phyloP scores from a whole-genome alignment of 2,888 invertebrate genomes.

The Anagyrus pseudococci region DNA sequence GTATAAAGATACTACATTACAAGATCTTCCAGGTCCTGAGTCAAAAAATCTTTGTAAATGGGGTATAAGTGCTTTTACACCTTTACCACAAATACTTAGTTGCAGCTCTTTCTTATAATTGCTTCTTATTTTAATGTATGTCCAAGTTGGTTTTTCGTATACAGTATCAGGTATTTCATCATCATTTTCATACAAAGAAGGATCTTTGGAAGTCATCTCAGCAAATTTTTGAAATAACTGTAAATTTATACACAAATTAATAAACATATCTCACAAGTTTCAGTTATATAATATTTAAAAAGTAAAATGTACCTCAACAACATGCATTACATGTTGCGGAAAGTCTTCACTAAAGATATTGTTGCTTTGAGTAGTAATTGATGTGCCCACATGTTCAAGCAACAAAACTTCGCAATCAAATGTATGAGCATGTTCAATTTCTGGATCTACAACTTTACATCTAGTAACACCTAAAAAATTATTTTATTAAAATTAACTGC shows the following conservation, averaged over 20 bases:
- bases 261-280: neutral
- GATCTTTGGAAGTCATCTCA: neutral
- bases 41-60: constrained; percentile 20
- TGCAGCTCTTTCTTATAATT: constrained; percentile 37
- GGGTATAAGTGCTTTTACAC: constrained; percentile 12
- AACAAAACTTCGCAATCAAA: constrained; percentile 21
- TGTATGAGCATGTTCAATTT: constrained; percentile 30
- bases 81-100: constrained; percentile 29
- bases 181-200: constrained; percentile 1
- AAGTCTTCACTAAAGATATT: constrained; percentile 19
- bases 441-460: constrained; percentile 19
- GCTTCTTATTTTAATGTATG: constrained; percentile 29
- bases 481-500: neutral
- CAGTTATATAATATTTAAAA: neutral
- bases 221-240: constrained; percentile 33
- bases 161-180: constrained; percentile 10
- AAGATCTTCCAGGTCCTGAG: constrained; percentile 25
- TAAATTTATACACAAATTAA: neutral
- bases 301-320: constrained; percentile 27
- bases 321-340: constrained; percentile 26
- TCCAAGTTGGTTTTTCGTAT: constrained; percentile 36
- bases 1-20: constrained; percentile 30
- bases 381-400: constrained; percentile 21
- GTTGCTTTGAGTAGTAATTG: constrained; percentile 10
- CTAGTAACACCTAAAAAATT: constrained; percentile 20